A percentile compares a stretch with the other conserved stretches of the same genome.
Conservation (phyloP, 2,888 invertebrate genomes). For the Mylabris sibirica region DNA sequence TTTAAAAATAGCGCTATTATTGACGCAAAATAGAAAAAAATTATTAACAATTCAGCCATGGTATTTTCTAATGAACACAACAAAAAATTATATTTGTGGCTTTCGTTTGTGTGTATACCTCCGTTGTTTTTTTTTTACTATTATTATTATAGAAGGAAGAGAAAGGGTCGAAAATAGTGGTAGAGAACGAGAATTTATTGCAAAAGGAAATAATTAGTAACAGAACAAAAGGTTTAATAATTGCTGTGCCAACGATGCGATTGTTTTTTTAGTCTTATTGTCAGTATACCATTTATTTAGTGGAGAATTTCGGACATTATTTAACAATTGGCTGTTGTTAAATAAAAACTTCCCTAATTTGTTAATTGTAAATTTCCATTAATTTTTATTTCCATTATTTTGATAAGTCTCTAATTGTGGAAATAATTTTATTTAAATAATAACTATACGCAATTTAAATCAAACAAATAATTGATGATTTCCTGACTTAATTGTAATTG, state of each 20-base stretch:
- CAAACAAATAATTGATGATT: neutral
- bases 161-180: neutral
- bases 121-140: neutral
- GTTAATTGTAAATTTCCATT: neutral
- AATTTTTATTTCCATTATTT: too few relatives aligned
- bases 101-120: too few relatives aligned
- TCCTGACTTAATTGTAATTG: neutral
- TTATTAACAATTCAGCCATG: too few relatives aligned
- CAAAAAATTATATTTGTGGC: too few relatives aligned
- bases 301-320: neutral
- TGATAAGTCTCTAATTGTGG: neutral
- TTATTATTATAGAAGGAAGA: neutral
- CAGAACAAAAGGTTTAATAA: slow-evolving; percentile 6
- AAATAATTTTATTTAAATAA: too few relatives aligned
- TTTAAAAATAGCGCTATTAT: too few relatives aligned
- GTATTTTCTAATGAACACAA: too few relatives aligned
- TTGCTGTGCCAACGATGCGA: neutral
- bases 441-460: too few relatives aligned
- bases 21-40: too few relatives aligned
- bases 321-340: neutral
- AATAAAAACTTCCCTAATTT: neutral
- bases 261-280: neutral
- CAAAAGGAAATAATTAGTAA: neutral
- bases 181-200: neutral
- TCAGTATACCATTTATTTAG: neutral